Conservation (phyloP, 2,113 vertebrate species). For the Ochotona princeps region DNA sequence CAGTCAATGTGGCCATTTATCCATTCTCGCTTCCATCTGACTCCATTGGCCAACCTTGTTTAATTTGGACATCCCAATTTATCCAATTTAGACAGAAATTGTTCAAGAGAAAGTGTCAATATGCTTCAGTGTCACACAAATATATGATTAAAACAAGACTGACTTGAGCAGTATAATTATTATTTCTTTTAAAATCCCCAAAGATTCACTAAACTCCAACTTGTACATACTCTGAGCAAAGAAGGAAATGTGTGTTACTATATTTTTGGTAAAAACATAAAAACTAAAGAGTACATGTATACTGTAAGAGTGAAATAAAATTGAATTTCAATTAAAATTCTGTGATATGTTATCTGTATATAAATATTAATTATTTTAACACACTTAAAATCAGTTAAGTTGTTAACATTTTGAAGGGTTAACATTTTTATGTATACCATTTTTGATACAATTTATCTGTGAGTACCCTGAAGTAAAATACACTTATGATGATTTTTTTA, state of each 20-base stretch:
- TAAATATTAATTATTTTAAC: neutral
- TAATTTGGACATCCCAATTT: neutral
- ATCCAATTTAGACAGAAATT: neutral
- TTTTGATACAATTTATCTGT: neutral
- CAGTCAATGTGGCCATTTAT: no score
- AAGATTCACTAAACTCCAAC: neutral
- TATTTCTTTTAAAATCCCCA: neutral
- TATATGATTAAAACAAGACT: neutral
- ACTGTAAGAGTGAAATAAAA: neutral
- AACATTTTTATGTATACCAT: neutral
- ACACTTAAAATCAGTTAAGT: slow-evolving; percentile 8
- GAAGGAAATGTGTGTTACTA: neutral
- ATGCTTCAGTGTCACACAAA: neutral
- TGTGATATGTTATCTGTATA: neutral
- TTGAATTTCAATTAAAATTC: neutral
- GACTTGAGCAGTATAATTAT: neutral
- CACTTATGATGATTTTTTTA: neutral
- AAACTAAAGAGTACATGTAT: neutral
- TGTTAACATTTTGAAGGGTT: neutral
- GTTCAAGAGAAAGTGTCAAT: neutral
- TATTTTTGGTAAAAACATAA: neutral
- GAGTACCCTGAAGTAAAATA: neutral
- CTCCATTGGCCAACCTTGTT: rapidly evolving
- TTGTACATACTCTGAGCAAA: neutral
- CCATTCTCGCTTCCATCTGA: neutral